A percentile compares a stretch with the other conserved stretches of the same genome.
These are phyloP conservation scores for Mesaphorura yosii DNA, from an alignment of 1,140 invertebrate species.

Conservation along the genomic window DNA sequence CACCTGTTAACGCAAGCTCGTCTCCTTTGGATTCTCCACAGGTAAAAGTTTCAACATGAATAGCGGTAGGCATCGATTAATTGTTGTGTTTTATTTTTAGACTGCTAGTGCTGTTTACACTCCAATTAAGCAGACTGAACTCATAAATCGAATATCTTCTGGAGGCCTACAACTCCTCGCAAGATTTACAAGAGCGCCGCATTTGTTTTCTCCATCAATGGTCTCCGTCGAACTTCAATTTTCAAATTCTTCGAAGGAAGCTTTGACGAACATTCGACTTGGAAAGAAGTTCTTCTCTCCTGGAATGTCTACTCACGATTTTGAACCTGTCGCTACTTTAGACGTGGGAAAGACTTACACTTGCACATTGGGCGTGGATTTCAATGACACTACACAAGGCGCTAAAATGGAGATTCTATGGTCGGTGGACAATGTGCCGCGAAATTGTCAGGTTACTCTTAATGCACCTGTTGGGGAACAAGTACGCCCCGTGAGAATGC, in stretches of 20 bases:
- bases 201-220: slow-evolving; percentile 75
- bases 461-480: slow-evolving; percentile 80
- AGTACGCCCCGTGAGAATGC: slow-evolving; percentile 66
- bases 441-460: slow-evolving; percentile 51
- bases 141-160: slow-evolving; percentile 66
- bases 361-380: slow-evolving; percentile 74
- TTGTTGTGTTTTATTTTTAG: slow-evolving; percentile 44
- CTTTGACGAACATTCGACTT: slow-evolving; percentile 59
- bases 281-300: slow-evolving; percentile 59
- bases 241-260: slow-evolving; percentile 55
- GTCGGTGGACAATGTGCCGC: slow-evolving; percentile 40
- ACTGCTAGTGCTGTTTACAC: slow-evolving; percentile 46
- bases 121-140: slow-evolving; percentile 51
- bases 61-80: slow-evolving; percentile 34
- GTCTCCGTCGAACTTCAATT: slow-evolving; percentile 70
- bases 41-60: slow-evolving; percentile 1
- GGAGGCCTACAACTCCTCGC: slow-evolving; percentile 60
- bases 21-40: too few relatives aligned
- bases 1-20: too few relatives aligned
- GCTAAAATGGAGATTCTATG: slow-evolving; percentile 63
- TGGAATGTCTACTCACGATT: slow-evolving; percentile 71
- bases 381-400: slow-evolving; percentile 83
- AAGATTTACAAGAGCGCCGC: slow-evolving; percentile 66
- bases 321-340: slow-evolving; percentile 54
- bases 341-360: slow-evolving; percentile 47